Conservation (phyloP, 2,113 vertebrate genomes). For the Zosterops japonicus region DNA sequence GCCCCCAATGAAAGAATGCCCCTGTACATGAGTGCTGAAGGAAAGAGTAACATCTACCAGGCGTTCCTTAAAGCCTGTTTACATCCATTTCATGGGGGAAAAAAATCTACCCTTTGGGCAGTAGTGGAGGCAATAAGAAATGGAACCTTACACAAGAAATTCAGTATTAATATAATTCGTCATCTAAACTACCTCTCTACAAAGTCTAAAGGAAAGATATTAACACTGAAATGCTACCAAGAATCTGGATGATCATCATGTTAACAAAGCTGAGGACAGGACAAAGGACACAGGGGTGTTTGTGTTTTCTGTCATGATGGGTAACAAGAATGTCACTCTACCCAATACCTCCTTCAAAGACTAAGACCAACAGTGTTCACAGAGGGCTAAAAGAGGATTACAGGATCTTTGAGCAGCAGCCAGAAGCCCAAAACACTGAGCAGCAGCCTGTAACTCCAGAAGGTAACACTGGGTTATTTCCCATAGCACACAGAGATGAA, state of each 20-base stretch:
- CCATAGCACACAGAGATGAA: not conserved
- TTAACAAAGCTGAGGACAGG: not conserved
- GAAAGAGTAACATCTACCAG: not conserved
- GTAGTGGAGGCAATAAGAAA: not conserved
- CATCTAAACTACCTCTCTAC: not conserved
- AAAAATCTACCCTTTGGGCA: not conserved
- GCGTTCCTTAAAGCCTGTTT: not conserved
- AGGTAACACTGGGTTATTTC: not conserved
- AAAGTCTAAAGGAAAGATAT: not conserved
- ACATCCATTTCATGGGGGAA: not conserved
- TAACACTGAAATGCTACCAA: not conserved
- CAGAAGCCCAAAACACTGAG: not conserved
- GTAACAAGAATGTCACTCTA: not conserved
- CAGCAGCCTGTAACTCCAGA: not conserved
- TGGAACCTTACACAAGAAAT: fast-evolving
- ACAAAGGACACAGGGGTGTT: not conserved
- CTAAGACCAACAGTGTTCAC: not conserved
- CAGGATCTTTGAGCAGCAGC: not conserved
- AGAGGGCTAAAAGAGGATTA: not conserved
- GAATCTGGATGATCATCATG: not conserved
- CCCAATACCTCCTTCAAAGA: not conserved
- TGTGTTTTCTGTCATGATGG: not conserved
- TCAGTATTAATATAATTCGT: not conserved
- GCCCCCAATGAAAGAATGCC: not conserved
- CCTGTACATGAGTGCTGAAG: not conserved